Base-by-base conservation (phyloP, 2,888 invertebrate species). In the Muschampia plurimacula region DNA sequence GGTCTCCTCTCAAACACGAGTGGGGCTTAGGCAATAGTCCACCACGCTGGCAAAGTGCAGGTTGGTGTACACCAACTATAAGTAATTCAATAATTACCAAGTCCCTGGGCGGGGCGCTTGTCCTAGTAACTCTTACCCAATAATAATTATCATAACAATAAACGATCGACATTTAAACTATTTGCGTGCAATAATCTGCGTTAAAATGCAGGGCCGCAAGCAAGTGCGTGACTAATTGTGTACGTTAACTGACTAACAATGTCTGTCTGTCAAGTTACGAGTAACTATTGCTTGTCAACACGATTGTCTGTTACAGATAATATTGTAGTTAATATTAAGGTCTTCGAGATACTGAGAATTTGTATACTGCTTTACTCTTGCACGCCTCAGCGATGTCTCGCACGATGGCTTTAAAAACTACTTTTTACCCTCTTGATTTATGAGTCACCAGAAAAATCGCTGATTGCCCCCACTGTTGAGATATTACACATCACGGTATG, bases 181-280 rank as follows among this genome's bases (percentile, higher is more conserved):
- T 63, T 63, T 69, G 52, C 65, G 69, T 69, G 69, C 69, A 69
- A 55, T 55, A 55, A 69, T 60, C n/a, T 60, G 68, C 52, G 69
- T 69, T 69, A 69, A 69, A 69, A 69, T 63, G 69, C 69, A 63
- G 63, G 69, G 69, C 69, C 59, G 63, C 39, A 10, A 13, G 49
- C 49, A 60, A 60, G 49, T 22, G 69, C 69, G 68, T 69, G 68
- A 52, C 69, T 52, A 39, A 63, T 65, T 49, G 49, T 13, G 12
- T 46, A 36, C 69, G 69, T 62, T 62, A 46, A 39, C 69, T 55
- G 69, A 69, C 49, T 69, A 39, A 63, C 62, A 63, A 69, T 69
- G 28, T 59, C 67, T 55, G 55, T 55, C 55, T 55, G 55, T 55
- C 55, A 22, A 55, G 55, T 22, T 22, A 7, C 0, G 6, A 7